Percentiles rank a stretch among this genome's conserved stretches.
phyloP scores from a whole-genome alignment of 1,140 invertebrate species.

The Neodiprion fabricii region DNA sequence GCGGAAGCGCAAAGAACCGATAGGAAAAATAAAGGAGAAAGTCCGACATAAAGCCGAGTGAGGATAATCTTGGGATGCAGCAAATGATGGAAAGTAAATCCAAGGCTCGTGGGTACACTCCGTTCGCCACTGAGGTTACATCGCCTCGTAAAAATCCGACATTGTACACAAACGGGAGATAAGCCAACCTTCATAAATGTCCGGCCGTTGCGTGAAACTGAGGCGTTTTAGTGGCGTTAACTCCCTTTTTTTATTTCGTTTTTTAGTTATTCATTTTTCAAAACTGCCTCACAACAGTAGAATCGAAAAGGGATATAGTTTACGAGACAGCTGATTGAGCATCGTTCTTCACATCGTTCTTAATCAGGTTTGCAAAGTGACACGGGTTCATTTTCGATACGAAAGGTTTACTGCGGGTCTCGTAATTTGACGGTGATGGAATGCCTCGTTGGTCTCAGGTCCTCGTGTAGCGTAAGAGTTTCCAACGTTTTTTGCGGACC shows the following conservation, averaged over 20 bases:
- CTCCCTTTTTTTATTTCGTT: background rate
- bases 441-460: background rate
- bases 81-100: no score
- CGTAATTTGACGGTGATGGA: constrained; percentile 2
- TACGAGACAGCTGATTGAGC: background rate
- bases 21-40: no score
- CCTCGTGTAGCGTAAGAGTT: background rate
- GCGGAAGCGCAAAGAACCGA: no score
- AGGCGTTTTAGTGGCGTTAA: no score
- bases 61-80: no score
- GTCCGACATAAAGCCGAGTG: no score
- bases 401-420: background rate
- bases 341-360: background rate
- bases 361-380: background rate
- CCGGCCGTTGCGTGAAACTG: no score
- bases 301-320: background rate
- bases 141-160: no score
- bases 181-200: no score
- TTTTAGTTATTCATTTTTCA: constrained; percentile 14
- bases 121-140: no score
- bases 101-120: no score
- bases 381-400: background rate
- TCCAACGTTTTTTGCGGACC: background rate
- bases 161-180: no score
- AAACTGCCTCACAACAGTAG: background rate